Base-by-base conservation (phyloP, 2,888 invertebrate species). In the Stenodema calcarata region DNA sequence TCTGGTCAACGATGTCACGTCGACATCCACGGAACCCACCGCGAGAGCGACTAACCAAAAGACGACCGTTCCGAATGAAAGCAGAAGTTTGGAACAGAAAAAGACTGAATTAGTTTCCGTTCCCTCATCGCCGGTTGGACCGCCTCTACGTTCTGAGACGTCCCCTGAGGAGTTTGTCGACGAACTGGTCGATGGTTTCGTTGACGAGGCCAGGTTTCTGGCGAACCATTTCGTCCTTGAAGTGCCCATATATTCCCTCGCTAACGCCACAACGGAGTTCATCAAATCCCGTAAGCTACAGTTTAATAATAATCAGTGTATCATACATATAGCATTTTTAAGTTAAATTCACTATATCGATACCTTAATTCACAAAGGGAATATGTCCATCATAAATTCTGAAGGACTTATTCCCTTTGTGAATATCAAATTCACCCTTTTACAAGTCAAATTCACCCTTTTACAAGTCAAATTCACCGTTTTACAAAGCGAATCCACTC, bases 231-330 rank as follows among this genome's bases (percentile, higher is more conserved):
- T 78, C 42, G 86, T 86, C 30, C 44, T 87, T 44, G 85, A 85
- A 44, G 80, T 87, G 23, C 87, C 87, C n/a, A 44, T 87, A 18
- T 70, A 75, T 42, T 80, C 87, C 7, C 86, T 87, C 23, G 87
- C 86, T 42, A 87, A 87, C 41, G 86, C 82, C 73, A 87, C 87
- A n/a, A 69, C 76, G 18, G 69, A 86, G 30, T 75, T 87, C 70
- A 86, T 87, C 76, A 87, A 86, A 70, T 86, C 87, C 30, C 86
- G 87, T 87, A 81, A 87, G 87, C 73, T 47, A 16, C 12, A 47
- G 47, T 12, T 35, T 35, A 47, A 47, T 47, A 47, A 2, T 47
- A 47, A 47, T 47, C 12, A 14, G 1, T 3, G 47, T 9, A 47
- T 47, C 1, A 47, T 35, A n/a, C n/a, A n/a, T n/a, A n/a, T n/a